Percentiles rank a stretch among this genome's conserved stretches.
Conservation (phyloP, 2,113 vertebrate species). For the Ctenomys sociabilis region DNA sequence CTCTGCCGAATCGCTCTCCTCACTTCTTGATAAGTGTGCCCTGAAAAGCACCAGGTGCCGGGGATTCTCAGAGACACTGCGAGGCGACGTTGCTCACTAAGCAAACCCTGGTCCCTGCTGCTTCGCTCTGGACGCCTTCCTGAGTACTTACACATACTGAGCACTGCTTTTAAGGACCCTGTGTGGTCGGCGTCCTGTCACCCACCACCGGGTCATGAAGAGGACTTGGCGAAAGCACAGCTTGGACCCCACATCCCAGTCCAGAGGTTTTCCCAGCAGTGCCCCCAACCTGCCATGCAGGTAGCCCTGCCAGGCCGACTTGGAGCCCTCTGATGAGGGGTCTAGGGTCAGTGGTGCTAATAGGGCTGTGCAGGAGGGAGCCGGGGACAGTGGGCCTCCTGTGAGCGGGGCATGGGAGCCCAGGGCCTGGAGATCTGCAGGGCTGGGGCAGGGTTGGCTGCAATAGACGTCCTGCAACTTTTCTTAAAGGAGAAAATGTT, state of each 20-base stretch:
- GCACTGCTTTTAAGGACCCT: not conserved
- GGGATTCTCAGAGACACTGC: rapidly evolving
- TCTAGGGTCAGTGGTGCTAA: no score
- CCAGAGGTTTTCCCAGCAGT: not conserved
- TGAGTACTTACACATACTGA: not conserved
- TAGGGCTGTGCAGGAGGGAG: not conserved
- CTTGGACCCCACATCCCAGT: not conserved
- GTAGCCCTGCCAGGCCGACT: not conserved
- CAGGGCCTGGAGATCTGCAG: not conserved
- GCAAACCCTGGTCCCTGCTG: rapidly evolving
- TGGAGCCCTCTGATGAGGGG: not conserved
- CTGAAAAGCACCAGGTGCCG: not conserved
- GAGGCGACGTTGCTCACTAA: not conserved
- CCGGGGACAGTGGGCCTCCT: not conserved
- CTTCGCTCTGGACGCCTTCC: no score
- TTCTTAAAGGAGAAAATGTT: not conserved
- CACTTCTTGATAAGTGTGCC: not conserved
- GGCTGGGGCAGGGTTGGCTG: not conserved
- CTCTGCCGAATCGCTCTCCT: rapidly evolving
- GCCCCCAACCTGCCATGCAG: no score
- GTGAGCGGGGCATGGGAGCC: no score
- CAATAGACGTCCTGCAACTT: not conserved
- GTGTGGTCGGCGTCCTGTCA: not conserved
- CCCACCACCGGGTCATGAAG: not conserved
- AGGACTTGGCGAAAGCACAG: not conserved